These are phyloP conservation scores for Amphipoea lucens DNA, from an alignment of 2,888 invertebrate species.

Conservation along the genomic window DNA sequence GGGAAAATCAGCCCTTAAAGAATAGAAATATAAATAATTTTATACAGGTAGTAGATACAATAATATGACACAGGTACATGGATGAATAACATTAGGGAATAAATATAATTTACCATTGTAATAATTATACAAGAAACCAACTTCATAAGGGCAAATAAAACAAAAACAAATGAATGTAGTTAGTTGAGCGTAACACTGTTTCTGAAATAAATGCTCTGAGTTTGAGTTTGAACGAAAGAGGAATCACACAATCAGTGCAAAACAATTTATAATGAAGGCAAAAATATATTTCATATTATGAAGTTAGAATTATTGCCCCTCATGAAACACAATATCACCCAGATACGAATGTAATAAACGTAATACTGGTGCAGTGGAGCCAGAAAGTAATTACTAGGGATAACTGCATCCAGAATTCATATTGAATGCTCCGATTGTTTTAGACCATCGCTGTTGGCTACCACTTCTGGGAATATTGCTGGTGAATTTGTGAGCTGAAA, in stretches of 20 bases:
- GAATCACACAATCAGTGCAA: neutral
- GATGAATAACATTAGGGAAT: neutral
- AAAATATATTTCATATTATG: slow-evolving; percentile 11
- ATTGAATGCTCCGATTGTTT: slow-evolving; percentile 62
- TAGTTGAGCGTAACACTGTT: neutral
- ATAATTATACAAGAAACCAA: neutral
- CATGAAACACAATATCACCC: slow-evolving; percentile 24
- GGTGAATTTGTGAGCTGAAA: slow-evolving; percentile 14
- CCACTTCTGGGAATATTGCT: slow-evolving; percentile 21
- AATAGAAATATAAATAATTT: neutral
- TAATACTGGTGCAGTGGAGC: slow-evolving; percentile 30
- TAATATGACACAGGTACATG: neutral
- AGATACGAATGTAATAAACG: slow-evolving; percentile 48
- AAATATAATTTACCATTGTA: neutral
- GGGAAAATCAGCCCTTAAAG: too few relatives aligned
- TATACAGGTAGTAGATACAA: too few relatives aligned
- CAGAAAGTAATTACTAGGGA: slow-evolving; percentile 62
- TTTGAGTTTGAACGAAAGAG: neutral
- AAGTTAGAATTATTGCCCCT: slow-evolving; percentile 6
- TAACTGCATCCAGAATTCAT: slow-evolving; percentile 58
- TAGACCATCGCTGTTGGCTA: slow-evolving; percentile 42
- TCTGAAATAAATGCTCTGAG: too few relatives aligned
- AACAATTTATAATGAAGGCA: neutral
- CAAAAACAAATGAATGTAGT: neutral
- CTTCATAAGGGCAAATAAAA: neutral